Base-by-base conservation (phyloP, 2,113 vertebrate genomes). In the Heteronetta atricapilla region DNA sequence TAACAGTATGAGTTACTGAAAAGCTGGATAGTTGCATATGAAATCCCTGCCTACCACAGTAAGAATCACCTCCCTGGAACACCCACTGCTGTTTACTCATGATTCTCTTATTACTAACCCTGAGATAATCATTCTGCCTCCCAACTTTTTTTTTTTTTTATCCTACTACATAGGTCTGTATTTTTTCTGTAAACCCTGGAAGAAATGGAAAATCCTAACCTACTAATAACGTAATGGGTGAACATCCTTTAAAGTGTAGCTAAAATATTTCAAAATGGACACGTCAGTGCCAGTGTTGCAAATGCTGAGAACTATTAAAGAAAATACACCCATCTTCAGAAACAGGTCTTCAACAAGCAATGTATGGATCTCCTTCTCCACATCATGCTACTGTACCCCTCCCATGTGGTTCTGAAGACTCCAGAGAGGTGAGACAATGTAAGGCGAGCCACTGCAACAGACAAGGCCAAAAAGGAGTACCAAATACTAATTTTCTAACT, bases 241-340 rank as follows among this genome's bases (percentile, higher is more conserved):
- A 93, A 50, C 55, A 83, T 11, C 10, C 48, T 50, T 58, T 44
- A 5, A 4, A 55, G 33, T 28, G 67, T 5, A 50, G 10, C 29
- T 8, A 68, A 66, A 74, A 89, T 28, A 63, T 0, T 62, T 40
- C 44, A 84, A 50, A 91, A n/a, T 14, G 33, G 15, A 68, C 6
- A 1, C 46, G 23, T 83, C 44, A 34, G 19, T 15, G 33, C 10
- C 62, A 88, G 40, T 0, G 0, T 2, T 69, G 48, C 46, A 42
- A 53, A 33, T 23, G 70, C 4, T 12, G 11, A 2, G 2, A 82
- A 48, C 33, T n/a, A 50, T 0, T 0, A 10, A 88, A 74, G 34
- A 52, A 77, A 25, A 18, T 63, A 28, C 2, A 4, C 2, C 48
- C 33, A 9, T 64, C 28, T 42, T 53, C 20, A 83, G 31, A 60